Conservation (phyloP, 2,113 vertebrate genomes). For the Peromyscus californicus region DNA sequence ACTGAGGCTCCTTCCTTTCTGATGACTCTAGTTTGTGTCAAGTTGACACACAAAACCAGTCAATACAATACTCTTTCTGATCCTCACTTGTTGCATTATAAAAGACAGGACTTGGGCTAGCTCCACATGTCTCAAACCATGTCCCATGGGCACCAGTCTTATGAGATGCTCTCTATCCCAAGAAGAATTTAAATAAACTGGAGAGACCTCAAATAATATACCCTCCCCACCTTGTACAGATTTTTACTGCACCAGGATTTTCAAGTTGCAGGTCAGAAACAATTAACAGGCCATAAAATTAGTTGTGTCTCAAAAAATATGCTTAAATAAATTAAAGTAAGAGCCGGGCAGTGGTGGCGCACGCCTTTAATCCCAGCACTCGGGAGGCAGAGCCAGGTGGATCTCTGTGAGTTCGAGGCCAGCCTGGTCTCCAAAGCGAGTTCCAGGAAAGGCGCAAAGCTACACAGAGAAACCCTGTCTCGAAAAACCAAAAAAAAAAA, state of each 20-base stretch:
- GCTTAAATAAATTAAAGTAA: constrained; percentile 47
- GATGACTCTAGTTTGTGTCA: background rate
- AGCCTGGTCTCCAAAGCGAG: no score
- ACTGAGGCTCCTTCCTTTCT: background rate
- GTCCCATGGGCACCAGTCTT: background rate
- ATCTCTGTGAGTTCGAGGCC: no score
- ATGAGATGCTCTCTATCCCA: background rate
- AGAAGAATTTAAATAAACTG: background rate
- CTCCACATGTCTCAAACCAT: background rate
- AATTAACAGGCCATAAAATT: constrained; percentile 46
- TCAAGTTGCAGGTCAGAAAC: background rate
- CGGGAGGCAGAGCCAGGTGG: no score
- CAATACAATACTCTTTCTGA: background rate
- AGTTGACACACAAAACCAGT: background rate
- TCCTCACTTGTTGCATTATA: background rate
- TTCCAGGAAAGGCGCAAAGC: no score
- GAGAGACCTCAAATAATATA: background rate
- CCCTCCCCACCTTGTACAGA: background rate
- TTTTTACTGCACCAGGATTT: background rate
- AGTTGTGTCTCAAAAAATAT: constrained; percentile 15
- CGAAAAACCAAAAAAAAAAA: no score
- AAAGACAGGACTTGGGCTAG: background rate
- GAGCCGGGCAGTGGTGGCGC: no score
- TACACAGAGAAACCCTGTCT: no score
- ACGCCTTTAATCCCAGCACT: no score